A percentile compares a stretch with the other conserved stretches of the same genome.
Evolutionary conservation across 2,797 vertebrate genomes (phyloP).

Genomic region (Dermochelys coriacea): DNA sequence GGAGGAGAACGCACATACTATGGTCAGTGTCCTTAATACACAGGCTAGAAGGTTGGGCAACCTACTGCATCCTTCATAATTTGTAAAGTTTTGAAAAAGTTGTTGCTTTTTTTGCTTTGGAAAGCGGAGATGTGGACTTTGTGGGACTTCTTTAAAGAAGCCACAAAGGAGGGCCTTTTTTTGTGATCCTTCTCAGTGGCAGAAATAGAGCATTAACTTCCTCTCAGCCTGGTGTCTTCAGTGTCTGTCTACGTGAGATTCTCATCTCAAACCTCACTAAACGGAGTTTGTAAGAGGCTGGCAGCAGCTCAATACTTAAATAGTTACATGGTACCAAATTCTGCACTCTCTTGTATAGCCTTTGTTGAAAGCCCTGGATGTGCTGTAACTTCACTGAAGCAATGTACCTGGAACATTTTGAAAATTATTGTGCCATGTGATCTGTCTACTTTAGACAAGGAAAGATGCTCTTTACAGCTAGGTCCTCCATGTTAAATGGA

Average conservation of each 20-base stretch:
- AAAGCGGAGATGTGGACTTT: neutral
- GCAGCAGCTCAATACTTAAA: conserved; percentile 31
- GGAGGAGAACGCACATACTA: neutral
- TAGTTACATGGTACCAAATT: conserved; percentile 18
- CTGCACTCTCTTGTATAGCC: neutral
- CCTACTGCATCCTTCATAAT: neutral
- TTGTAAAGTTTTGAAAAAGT: neutral
- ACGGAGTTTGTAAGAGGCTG: conserved; percentile 11
- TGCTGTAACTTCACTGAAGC: conserved; percentile 16
- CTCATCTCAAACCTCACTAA: neutral
- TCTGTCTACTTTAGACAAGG: neutral
- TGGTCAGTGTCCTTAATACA: neutral
- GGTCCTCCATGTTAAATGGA: conserved; percentile 11
- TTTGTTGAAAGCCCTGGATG: neutral
- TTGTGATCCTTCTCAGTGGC: neutral
- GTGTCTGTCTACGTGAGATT: neutral
- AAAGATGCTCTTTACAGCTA: neutral
- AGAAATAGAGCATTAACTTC: neutral
- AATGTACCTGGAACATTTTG: conserved; percentile 15
- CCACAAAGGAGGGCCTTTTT: neutral
- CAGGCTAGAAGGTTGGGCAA: neutral
- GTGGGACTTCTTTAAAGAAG: neutral
- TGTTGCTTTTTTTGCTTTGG: neutral
- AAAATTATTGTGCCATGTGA: conserved; percentile 2
- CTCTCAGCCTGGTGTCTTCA: neutral